A percentile compares a stretch with the other conserved stretches of the same genome.
phyloP scores from a whole-genome alignment of 2,888 invertebrate genomes.

The Metellina segmentata region DNA sequence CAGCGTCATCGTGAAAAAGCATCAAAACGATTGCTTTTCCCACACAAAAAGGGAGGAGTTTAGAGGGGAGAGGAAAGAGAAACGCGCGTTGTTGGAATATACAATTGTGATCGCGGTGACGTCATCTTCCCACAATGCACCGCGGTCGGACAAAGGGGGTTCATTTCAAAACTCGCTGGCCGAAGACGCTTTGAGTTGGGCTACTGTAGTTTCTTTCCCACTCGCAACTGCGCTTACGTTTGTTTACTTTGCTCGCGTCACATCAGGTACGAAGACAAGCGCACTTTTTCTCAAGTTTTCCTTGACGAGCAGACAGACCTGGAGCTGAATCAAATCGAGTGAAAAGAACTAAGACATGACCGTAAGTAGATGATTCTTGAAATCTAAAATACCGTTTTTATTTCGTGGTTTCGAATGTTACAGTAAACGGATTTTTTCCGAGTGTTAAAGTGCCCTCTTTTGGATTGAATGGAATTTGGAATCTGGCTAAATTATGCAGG shows the following conservation, averaged over 20 bases:
- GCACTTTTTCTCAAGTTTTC: background rate
- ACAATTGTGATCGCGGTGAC: slow-evolving; percentile 55
- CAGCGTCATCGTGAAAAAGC: slow-evolving; percentile 51
- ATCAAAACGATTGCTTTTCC: slow-evolving; percentile 72
- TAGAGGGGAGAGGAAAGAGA: slow-evolving; percentile 11
- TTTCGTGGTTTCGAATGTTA: no score
- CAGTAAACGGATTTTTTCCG: no score
- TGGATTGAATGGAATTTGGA: no score
- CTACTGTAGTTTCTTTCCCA: slow-evolving; percentile 28
- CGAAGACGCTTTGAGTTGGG: slow-evolving; percentile 53
- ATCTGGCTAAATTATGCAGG: no score
- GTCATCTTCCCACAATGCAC: slow-evolving; percentile 71
- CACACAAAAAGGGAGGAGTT: slow-evolving; percentile 70
- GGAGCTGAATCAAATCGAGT: background rate
- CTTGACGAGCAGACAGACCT: background rate
- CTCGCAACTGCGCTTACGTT: slow-evolving; percentile 39
- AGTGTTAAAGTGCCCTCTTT: no score
- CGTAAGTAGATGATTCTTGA: background rate
- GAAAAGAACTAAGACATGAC: background rate
- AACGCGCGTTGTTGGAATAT: slow-evolving; percentile 27
- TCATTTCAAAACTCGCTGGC: slow-evolving; percentile 71
- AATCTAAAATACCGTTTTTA: no score
- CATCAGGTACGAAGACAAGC: background rate
- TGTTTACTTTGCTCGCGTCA: slow-evolving; percentile 18
- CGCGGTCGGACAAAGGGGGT: slow-evolving; percentile 67